These are phyloP conservation scores for Adelognathus sp. DNA, from an alignment of 2,888 invertebrate genomes.

Conservation along the genomic window DNA sequence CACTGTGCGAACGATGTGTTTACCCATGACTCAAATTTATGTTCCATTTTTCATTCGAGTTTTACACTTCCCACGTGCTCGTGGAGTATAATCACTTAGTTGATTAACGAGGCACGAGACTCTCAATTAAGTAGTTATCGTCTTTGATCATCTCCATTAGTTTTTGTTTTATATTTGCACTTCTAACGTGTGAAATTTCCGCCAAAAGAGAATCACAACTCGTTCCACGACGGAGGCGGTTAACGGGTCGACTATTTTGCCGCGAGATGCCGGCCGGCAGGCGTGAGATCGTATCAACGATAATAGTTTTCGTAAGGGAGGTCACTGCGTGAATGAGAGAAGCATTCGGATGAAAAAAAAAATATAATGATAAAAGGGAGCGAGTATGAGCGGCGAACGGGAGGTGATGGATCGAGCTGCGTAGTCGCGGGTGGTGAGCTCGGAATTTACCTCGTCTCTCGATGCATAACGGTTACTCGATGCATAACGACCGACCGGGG, in stretches of 20 bases:
- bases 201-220: neutral
- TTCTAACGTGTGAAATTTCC: slow-evolving; percentile 28
- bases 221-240: neutral
- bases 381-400: slow-evolving; percentile 1
- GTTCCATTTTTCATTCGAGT: too few relatives aligned
- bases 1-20: too few relatives aligned
- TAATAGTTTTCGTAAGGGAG: slow-evolving; percentile 41
- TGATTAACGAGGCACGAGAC: slow-evolving; percentile 36
- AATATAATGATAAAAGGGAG: neutral
- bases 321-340: neutral
- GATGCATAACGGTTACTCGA: slow-evolving; percentile 56
- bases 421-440: slow-evolving; percentile 56
- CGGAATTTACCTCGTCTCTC: slow-evolving; percentile 46
- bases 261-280: too few relatives aligned
- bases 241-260: too few relatives aligned
- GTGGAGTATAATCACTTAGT: neutral
- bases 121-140: slow-evolving; percentile 11
- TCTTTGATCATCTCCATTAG: neutral
- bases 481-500: slow-evolving; percentile 46
- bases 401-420: slow-evolving; percentile 53
- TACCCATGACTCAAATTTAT: too few relatives aligned
- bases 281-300: slow-evolving; percentile 57
- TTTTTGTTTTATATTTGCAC: slow-evolving; percentile 31
- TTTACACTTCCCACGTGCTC: neutral
- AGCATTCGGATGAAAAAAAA: neutral